Evolutionary conservation across 1,140 invertebrate species (phyloP).

Genomic region (Listronotus oregonensis): DNA sequence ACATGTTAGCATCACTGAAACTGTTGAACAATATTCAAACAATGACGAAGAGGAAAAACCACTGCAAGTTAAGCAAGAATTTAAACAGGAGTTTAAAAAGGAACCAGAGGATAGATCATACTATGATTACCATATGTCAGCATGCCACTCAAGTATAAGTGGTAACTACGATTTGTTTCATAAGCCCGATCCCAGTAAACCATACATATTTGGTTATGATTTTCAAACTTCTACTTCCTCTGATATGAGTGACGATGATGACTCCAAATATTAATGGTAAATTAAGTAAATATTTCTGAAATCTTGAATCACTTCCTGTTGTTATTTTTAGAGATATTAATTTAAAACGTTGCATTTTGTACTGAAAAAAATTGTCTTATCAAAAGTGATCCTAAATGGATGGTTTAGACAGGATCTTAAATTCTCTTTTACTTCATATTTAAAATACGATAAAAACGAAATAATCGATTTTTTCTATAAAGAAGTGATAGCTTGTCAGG

Average conservation of each 20-base stretch:
- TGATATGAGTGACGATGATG: slow-evolving; percentile 27
- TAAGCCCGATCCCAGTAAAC: slow-evolving; percentile 36
- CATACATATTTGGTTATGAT: slow-evolving; percentile 50
- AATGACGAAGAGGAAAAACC: background rate
- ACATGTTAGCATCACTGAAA: background rate
- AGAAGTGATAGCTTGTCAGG: too few species aligned
- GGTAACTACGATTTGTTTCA: slow-evolving; percentile 42
- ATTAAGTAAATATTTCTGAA: background rate
- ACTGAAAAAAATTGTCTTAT: too few species aligned
- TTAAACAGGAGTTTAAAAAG: background rate
- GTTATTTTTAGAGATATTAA: too few species aligned
- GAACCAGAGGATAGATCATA: background rate
- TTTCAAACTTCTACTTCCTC: slow-evolving; percentile 45
- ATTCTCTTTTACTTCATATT: too few species aligned
- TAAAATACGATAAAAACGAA: too few species aligned
- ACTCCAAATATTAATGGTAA: slow-evolving; percentile 6
- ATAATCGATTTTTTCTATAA: too few species aligned
- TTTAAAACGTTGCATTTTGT: too few species aligned
- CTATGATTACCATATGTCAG: slow-evolving; percentile 39
- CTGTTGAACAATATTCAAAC: background rate
- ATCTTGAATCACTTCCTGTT: too few species aligned
- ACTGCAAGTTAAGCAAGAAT: background rate
- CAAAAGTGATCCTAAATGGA: too few species aligned
- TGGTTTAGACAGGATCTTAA: too few species aligned
- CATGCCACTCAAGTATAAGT: slow-evolving; percentile 49